phyloP scores from a whole-genome alignment of 2,888 invertebrate species.

The Octodonta nipae region DNA sequence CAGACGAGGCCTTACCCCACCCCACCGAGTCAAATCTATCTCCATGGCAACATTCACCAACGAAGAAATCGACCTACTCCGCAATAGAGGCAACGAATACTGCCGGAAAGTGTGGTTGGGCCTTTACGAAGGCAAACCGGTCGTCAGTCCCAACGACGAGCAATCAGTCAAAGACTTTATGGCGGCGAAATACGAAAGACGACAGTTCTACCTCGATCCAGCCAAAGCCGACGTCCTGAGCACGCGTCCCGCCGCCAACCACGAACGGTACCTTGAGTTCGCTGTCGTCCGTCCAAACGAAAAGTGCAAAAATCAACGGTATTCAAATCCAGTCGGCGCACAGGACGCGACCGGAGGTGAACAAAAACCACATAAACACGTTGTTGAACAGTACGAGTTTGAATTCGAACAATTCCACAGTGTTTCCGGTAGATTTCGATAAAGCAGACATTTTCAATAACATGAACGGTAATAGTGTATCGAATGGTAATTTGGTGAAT shows the following conservation, averaged over 20 bases:
- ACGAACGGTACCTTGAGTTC: constrained; percentile 2
- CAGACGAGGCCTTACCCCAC: constrained; percentile 93
- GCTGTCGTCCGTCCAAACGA: constrained; percentile 5
- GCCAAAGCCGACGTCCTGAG: constrained; percentile 4
- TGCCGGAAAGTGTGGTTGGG: constrained; percentile 89
- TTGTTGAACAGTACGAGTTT: constrained; percentile 4
- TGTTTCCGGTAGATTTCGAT: constrained; percentile 58
- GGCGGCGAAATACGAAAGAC: constrained; percentile 89
- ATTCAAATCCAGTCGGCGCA: constrained; percentile 13
- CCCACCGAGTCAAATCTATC: constrained; percentile 95
- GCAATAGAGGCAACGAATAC: constrained; percentile 82
- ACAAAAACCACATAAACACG: constrained; percentile 13
- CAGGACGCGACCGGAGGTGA: constrained; percentile 22
- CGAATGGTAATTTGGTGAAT: constrained; percentile 8
- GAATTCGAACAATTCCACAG: constrained; percentile 9
- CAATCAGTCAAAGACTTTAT: constrained; percentile 84
- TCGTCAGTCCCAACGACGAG: constrained; percentile 67
- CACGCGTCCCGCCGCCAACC: constrained; percentile 9
- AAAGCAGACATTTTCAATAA: constrained; percentile 57
- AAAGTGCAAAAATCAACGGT: constrained; percentile 21
- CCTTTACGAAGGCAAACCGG: constrained; percentile 65
- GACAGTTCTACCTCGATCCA: constrained; percentile 45
- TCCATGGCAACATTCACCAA: constrained; percentile 95
- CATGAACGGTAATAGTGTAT: constrained; percentile 5
- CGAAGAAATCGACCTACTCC: constrained; percentile 87